These are phyloP conservation scores for Puntigrus tetrazona DNA, from an alignment of 2,113 vertebrate species.

Conservation along the genomic window DNA sequence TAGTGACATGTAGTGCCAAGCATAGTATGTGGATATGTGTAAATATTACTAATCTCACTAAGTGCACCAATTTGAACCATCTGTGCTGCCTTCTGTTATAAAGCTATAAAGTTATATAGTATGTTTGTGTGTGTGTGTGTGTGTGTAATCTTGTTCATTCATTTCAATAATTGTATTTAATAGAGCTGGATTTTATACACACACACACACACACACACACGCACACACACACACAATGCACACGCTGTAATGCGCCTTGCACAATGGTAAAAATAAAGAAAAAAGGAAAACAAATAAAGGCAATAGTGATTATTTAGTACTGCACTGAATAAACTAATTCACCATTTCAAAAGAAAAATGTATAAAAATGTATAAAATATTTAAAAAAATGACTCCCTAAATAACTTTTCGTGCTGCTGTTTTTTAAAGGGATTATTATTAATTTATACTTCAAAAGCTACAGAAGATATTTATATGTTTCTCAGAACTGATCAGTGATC, in stretches of 20 bases:
- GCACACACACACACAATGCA: too few relatives aligned
- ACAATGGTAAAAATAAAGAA: too few relatives aligned
- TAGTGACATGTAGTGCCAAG: neutral
- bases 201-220: too few relatives aligned
- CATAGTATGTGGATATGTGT: conserved; percentile 23
- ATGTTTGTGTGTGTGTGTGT: neutral
- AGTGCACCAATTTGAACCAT: conserved; percentile 16
- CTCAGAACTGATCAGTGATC: neutral
- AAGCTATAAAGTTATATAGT: neutral
- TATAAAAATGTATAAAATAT: too few relatives aligned
- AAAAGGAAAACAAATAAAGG: too few relatives aligned
- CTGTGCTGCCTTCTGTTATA: conserved; percentile 37
- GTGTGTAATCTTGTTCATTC: neutral
- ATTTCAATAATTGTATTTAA: neutral
- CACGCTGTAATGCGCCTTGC: too few relatives aligned
- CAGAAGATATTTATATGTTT: neutral
- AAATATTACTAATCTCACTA: conserved; percentile 28
- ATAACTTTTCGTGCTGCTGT: neutral
- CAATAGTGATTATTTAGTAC: too few relatives aligned
- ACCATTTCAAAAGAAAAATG: too few relatives aligned
- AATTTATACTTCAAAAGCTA: neutral
- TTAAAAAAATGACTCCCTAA: neutral
- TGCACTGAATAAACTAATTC: too few relatives aligned
- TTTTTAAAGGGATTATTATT: neutral
- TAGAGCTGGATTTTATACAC: neutral